These are phyloP conservation scores for Syngnathus acus DNA, from an alignment of 2,797 vertebrate species.

Conservation along the genomic window DNA sequence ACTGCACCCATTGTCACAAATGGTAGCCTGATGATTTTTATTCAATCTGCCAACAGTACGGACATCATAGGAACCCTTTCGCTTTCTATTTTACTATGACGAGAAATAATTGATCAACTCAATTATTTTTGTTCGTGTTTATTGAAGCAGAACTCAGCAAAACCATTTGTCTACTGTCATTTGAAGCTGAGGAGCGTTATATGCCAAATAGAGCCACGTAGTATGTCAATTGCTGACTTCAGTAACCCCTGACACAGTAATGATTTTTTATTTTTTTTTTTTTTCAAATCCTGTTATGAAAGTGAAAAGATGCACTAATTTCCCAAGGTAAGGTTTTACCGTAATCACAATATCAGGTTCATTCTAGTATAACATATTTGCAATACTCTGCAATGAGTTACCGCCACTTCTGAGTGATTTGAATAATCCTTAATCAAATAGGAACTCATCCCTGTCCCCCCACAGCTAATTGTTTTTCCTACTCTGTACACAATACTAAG, in stretches of 20 bases:
- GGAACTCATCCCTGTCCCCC: conserved; percentile 22
- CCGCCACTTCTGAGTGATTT: conserved; percentile 15
- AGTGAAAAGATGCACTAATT: background rate
- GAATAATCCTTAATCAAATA: conserved; percentile 31
- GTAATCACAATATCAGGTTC: background rate
- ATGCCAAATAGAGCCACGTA: conserved; percentile 17
- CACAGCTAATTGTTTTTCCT: conserved; percentile 18
- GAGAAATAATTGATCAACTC: conserved; percentile 63
- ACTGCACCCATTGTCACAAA: conserved; percentile 51
- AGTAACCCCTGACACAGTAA: background rate
- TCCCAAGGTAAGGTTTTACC: conserved; percentile 8
- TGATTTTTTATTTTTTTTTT: background rate
- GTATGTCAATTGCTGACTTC: background rate
- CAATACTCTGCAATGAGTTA: background rate
- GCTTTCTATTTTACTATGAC: conserved; percentile 48
- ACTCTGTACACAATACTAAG: conserved; percentile 9
- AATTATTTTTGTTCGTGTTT: conserved; percentile 33
- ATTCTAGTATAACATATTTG: background rate
- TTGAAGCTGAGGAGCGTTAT: conserved; percentile 2
- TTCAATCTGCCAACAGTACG: conserved; percentile 55
- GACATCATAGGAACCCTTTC: conserved; percentile 51
- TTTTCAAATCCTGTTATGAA: background rate
- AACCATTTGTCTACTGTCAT: conserved; percentile 3
- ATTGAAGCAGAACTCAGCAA: conserved; percentile 37
- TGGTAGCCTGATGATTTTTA: conserved; percentile 54